phyloP scores from a whole-genome alignment of 2,888 invertebrate species.

The Nephrotoma flavescens region DNA sequence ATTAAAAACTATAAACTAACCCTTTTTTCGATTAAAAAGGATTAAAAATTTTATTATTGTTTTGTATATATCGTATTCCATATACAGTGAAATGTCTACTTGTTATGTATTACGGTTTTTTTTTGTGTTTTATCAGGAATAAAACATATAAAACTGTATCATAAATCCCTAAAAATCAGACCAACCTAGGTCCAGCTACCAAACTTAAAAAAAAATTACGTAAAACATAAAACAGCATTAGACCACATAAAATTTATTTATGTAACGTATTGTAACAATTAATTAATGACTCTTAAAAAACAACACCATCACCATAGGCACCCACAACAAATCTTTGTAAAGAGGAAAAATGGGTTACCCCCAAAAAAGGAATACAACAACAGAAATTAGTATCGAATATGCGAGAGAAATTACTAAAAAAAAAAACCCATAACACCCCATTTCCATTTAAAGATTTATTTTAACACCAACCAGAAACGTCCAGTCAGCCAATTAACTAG shows the following conservation, averaged over 20 bases:
- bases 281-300: slow-evolving; percentile 3
- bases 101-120: background rate
- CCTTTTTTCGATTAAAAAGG: background rate
- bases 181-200: background rate
- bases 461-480: background rate
- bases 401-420: background rate
- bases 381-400: background rate
- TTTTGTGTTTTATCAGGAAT: background rate
- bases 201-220: background rate
- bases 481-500: slow-evolving; percentile 3
- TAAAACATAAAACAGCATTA: background rate
- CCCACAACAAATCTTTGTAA: background rate
- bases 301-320: background rate
- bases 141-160: background rate
- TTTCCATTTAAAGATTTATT: background rate
- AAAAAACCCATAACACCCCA: background rate
- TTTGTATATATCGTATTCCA: background rate
- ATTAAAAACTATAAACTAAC: background rate
- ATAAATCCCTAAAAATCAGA: background rate
- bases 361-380: background rate
- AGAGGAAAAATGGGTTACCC: background rate
- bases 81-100: background rate
- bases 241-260: background rate
- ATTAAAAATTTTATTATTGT: background rate
- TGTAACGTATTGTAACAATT: slow-evolving; percentile 1